A percentile compares a stretch with the other conserved stretches of the same genome.
Evolutionary conservation across 1,140 invertebrate genomes (phyloP).

Genomic region (Diorhabda sublineata): DNA sequence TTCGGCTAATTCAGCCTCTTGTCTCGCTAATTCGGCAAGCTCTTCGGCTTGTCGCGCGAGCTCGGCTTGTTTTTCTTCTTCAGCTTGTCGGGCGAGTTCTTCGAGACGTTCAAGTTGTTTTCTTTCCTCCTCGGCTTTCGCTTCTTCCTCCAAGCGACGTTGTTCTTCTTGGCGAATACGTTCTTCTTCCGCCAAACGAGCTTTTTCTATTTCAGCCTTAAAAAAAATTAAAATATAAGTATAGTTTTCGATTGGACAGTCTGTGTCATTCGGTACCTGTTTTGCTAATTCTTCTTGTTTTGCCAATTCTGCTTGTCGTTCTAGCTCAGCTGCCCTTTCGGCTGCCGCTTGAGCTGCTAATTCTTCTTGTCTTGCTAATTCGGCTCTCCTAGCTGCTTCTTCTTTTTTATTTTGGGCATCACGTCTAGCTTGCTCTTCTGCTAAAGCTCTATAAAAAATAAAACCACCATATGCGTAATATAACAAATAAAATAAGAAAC

Average conservation of each 20-base stretch:
- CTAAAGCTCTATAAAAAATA: slow-evolving; percentile 42
- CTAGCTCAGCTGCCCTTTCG: slow-evolving; percentile 47
- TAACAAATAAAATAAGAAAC: too few species aligned
- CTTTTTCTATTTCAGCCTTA: slow-evolving; percentile 48
- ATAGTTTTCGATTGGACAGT: too few species aligned
- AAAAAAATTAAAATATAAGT: slow-evolving; percentile 26
- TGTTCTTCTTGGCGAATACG: slow-evolving; percentile 51
- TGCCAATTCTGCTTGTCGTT: slow-evolving; percentile 45
- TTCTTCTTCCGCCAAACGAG: slow-evolving; percentile 47
- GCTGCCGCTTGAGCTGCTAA: slow-evolving; percentile 48
- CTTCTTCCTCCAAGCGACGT: slow-evolving; percentile 52
- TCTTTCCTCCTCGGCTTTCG: slow-evolving; percentile 51
- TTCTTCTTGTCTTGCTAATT: slow-evolving; percentile 45
- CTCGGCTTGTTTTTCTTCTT: slow-evolving; percentile 52
- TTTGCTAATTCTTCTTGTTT: slow-evolving; percentile 42
- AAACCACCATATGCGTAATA: too few species aligned
- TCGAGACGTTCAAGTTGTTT: slow-evolving; percentile 45
- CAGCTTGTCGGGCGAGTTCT: slow-evolving; percentile 54
- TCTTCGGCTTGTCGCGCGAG: slow-evolving; percentile 53
- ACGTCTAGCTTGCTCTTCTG: slow-evolving; percentile 39
- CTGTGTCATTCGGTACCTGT: slow-evolving; percentile 31
- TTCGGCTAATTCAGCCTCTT: slow-evolving; percentile 59
- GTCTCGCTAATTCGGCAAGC: slow-evolving; percentile 45
- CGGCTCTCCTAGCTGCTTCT: slow-evolving; percentile 42
- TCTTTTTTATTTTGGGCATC: slow-evolving; percentile 44